Evolutionary conservation across 2,113 vertebrate genomes (phyloP).

Genomic region (Serranochromis macrocephalus): DNA sequence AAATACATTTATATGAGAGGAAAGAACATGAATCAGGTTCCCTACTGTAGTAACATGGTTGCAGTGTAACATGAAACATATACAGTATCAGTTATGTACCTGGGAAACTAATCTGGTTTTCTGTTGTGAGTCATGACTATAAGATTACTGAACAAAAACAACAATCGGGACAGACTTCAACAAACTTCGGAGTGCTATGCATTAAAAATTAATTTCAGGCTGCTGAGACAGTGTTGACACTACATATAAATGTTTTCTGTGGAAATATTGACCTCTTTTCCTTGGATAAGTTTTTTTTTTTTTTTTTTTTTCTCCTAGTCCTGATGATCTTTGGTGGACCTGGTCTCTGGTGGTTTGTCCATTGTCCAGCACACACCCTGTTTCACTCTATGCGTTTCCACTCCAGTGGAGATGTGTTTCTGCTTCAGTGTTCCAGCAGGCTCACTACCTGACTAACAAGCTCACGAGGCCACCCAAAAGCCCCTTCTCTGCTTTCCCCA

Average conservation of each 20-base stretch:
- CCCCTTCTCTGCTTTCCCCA: slow-evolving; percentile 42
- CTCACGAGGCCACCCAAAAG: not conserved
- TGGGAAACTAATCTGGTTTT: not conserved
- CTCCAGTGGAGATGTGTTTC: not conserved
- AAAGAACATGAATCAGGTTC: not conserved
- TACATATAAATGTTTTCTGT: slow-evolving; percentile 8
- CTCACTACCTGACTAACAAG: slow-evolving; percentile 17
- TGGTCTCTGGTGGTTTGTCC: slow-evolving; percentile 3
- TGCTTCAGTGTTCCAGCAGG: slow-evolving; percentile 6
- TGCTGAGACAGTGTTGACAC: not conserved
- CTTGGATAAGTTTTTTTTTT: not conserved
- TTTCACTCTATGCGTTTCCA: not conserved
- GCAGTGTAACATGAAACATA: not conserved
- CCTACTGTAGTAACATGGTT: not conserved
- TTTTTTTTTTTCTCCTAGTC: not conserved
- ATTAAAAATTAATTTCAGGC: not conserved
- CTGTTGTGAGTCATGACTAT: not conserved
- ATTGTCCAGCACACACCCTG: not conserved
- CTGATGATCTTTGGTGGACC: not conserved
- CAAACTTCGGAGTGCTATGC: not conserved
- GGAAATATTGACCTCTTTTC: not conserved
- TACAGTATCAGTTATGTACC: not conserved
- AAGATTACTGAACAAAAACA: not conserved
- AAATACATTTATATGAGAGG: not conserved
- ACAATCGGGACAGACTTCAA: not conserved